These are phyloP conservation scores for Crocuta crocuta DNA, from an alignment of 2,113 vertebrate genomes.

Conservation along the genomic window DNA sequence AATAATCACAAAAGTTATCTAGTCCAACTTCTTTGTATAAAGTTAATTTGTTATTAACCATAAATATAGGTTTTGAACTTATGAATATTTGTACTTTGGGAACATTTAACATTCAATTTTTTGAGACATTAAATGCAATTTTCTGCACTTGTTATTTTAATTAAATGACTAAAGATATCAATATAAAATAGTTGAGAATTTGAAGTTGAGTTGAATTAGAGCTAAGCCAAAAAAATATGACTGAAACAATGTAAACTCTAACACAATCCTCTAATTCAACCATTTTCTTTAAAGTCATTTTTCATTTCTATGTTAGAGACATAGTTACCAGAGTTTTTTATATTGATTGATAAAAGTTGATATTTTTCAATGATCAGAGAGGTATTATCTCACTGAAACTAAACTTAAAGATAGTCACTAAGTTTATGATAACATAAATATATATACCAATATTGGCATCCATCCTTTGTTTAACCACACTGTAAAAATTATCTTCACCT, in stretches of 20 bases:
- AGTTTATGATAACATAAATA: not conserved
- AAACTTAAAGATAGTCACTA: not conserved
- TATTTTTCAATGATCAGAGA: not conserved
- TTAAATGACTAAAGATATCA: conserved; percentile 67
- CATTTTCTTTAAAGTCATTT: not conserved
- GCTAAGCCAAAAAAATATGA: not conserved
- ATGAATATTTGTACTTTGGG: conserved; percentile 33
- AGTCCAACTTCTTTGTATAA: not conserved
- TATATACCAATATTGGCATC: not conserved
- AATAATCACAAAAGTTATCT: not conserved
- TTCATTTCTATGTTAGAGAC: not conserved
- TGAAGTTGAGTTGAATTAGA: conserved; percentile 30
- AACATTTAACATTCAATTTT: conserved; percentile 79
- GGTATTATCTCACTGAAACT: not conserved
- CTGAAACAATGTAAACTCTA: not conserved
- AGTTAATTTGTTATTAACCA: conserved; percentile 55
- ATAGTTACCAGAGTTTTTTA: not conserved
- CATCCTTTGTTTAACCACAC: not conserved
- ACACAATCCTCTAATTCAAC: not conserved
- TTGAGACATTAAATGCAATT: conserved; percentile 72
- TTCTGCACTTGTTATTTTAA: conserved; percentile 75
- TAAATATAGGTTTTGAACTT: not conserved
- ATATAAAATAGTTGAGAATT: conserved; percentile 12
- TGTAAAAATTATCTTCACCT: not conserved
- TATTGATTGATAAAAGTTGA: not conserved